Percentiles rank a stretch among this genome's conserved stretches.
Conservation (phyloP, 2,797 vertebrate genomes). For the Champsocephalus esox region DNA sequence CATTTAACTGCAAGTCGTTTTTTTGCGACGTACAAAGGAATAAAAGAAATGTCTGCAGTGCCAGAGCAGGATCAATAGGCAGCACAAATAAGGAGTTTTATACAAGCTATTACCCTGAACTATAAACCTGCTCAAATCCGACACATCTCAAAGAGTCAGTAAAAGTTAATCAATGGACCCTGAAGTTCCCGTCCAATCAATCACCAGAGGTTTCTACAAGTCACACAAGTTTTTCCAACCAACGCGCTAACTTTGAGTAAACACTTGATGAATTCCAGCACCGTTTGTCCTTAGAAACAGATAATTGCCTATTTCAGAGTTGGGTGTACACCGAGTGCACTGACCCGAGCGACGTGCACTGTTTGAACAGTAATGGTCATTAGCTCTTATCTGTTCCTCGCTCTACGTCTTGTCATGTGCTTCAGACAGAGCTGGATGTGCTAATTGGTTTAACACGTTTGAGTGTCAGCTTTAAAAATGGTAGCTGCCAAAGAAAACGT, state of each 20-base stretch:
- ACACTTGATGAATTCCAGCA: conserved; percentile 46
- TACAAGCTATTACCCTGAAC: conserved; percentile 33
- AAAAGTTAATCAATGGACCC: conserved; percentile 26
- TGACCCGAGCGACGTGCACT: conserved; percentile 33
- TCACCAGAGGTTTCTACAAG: conserved; percentile 47
- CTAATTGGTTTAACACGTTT: conserved; percentile 67
- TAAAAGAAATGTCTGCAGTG: background rate
- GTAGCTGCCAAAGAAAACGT: conserved; percentile 40
- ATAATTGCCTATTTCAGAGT: conserved; percentile 60
- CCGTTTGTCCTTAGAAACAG: conserved; percentile 42
- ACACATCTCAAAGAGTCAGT: conserved; percentile 15
- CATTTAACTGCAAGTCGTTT: background rate
- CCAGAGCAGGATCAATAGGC: conserved; percentile 30
- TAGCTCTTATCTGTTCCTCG: conserved; percentile 38
- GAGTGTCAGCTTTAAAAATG: conserved; percentile 60
- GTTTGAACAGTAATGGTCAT: conserved; percentile 51
- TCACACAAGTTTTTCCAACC: conserved; percentile 27
- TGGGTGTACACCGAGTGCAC: conserved; percentile 12
- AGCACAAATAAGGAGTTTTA: conserved; percentile 7
- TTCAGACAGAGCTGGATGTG: conserved; percentile 39
- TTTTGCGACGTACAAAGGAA: background rate
- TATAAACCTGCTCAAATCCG: conserved; percentile 18
- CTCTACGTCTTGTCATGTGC: conserved; percentile 42
- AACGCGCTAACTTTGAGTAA: conserved; percentile 37
- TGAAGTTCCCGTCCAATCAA: conserved; percentile 18